Evolutionary conservation across 2,888 invertebrate genomes (phyloP).

Genomic region (Drosophila picticornis): DNA sequence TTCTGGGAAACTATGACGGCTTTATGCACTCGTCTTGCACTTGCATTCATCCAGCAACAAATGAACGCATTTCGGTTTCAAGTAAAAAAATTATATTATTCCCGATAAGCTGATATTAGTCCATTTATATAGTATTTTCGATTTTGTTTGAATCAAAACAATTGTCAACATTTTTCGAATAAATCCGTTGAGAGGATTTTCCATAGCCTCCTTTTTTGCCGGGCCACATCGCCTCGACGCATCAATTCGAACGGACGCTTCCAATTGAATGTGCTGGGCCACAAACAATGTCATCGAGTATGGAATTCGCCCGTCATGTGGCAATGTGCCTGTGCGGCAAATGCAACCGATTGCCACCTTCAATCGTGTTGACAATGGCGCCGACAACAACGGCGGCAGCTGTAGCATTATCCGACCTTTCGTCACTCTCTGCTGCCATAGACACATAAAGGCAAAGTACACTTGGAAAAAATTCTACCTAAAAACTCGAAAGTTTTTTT

Average conservation of each 20-base stretch:
- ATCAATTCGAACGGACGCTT: not conserved
- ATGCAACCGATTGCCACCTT: slow-evolving; percentile 1
- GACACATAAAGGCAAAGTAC: not conserved
- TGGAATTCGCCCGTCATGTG: slow-evolving; percentile 33
- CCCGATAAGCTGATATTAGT: not conserved
- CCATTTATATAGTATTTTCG: not conserved
- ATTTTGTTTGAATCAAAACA: not conserved
- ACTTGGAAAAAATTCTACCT: not conserved
- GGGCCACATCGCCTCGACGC: not conserved
- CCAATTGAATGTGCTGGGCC: slow-evolving; percentile 21
- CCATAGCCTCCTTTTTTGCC: not conserved
- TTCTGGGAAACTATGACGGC: not conserved
- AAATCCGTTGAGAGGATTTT: not conserved
- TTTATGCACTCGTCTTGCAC: not conserved
- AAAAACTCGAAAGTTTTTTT: not conserved
- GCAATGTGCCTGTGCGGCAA: slow-evolving; percentile 16
- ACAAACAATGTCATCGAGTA: slow-evolving; percentile 56
- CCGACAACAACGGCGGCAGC: not conserved
- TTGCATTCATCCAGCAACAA: not conserved
- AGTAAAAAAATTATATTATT: no score
- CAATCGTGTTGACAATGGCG: slow-evolving; percentile 7
- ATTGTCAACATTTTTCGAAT: not conserved
- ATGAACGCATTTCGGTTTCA: not conserved
- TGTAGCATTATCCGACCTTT: slow-evolving; percentile 39
- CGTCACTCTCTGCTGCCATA: slow-evolving; percentile 9